Evolutionary conservation across 2,797 vertebrate genomes (phyloP), one percentile per base, ranked within the genome.

Genomic region (Cyprinella venusta): DNA sequence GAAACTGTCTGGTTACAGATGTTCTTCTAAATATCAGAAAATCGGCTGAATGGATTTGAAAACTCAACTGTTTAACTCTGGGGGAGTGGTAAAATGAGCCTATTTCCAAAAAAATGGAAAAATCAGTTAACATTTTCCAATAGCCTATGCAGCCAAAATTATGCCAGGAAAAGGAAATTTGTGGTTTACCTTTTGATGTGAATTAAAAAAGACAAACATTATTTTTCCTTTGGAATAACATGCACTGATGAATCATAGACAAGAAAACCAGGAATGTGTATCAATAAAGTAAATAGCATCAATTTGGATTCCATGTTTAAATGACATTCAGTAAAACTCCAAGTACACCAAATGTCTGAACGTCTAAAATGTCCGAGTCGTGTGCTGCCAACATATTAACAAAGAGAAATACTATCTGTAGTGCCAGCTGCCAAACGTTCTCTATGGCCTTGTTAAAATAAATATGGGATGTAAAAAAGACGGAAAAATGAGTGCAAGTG

Each of bases 381-480:
- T 33, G 61, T 42, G 48, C 71, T 75, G 69, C 70, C 80, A 82
- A 45, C 19, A 30, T 54, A 21, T 59, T 36, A 82, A 68, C 71
- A 83, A 85, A 75, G 36, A 26, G 59, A 84, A 74, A 78, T 26
- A 24, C 72, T 81, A 38, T 30, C 63, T 40, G 21, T 16, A 69
- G 79, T 85, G 78, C 77, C 83, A 85, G 68, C 68, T 85, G 80
- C 70, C 67, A 56, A 74, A 45, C 63, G 42, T 81, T 81, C 72
- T 71, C 52, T 19, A 38, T 26, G 71, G 80, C 33, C 74, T 85
- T 79, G 40, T 67, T 74, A 56, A 72, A 83, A 88, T 88, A 87
- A 87, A 85, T 85, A 82, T 4, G 8, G 26, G 67, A 68, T 82
- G 61, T 42, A 40, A 75, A 65, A 79, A 63, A 63, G 36, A 69